These are phyloP conservation scores for Irena cyanogastra DNA, from an alignment of 2,113 vertebrate species.

Conservation along the genomic window DNA sequence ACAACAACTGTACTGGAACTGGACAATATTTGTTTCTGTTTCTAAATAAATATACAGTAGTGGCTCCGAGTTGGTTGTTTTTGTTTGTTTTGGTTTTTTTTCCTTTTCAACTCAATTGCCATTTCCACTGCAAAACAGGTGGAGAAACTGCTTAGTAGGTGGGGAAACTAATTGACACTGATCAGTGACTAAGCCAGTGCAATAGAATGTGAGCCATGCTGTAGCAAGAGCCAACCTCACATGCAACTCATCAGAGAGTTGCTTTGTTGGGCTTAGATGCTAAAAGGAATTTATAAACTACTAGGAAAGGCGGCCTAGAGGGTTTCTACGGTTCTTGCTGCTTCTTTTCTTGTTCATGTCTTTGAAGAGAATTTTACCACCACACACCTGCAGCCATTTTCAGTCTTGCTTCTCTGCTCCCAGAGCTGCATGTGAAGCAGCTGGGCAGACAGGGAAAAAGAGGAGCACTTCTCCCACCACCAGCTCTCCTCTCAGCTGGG, in stretches of 20 bases:
- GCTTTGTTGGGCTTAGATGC: not conserved
- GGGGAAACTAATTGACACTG: not conserved
- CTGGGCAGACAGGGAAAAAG: not conserved
- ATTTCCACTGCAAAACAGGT: not conserved
- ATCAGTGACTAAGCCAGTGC: not conserved
- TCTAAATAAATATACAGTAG: not conserved
- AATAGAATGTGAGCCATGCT: not conserved
- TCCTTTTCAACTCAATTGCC: not conserved
- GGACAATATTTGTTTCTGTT: not conserved
- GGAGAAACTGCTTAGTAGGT: not conserved
- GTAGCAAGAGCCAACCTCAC: not conserved
- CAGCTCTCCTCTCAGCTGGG: not conserved
- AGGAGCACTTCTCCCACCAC: not conserved
- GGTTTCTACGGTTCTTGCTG: not conserved
- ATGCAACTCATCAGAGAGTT: not conserved
- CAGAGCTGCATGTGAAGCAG: not conserved
- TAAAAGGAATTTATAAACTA: not conserved
- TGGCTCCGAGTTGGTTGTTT: not conserved
- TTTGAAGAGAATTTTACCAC: not conserved
- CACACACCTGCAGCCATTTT: not conserved
- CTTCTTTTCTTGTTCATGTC: not conserved
- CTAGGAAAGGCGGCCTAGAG: not conserved
- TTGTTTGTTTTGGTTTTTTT: not conserved
- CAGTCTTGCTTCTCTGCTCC: not conserved
- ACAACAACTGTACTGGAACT: not conserved